Percentiles rank a stretch among this genome's conserved stretches.
Evolutionary conservation across 53 echinoderm and acorn worm genomes (phyloP).

Genomic region (Apostichopus leukothele): DNA sequence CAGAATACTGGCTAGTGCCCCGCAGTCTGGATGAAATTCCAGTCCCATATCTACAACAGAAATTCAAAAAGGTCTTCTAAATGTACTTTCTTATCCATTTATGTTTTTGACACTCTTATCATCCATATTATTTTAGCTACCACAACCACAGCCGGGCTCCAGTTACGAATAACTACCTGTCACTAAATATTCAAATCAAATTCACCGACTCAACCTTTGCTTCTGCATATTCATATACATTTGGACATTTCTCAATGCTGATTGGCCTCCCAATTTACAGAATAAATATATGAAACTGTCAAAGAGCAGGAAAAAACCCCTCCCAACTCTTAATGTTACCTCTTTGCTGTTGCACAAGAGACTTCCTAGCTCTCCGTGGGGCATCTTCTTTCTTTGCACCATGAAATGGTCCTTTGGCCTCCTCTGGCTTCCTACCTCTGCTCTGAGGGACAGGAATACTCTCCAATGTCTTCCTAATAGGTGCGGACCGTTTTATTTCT

Average conservation of each 20-base stretch:
- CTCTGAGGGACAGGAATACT: conserved; percentile 57
- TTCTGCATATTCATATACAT: too few relatives aligned
- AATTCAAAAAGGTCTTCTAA: background rate
- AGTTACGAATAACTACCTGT: too few relatives aligned
- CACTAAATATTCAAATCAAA: too few relatives aligned
- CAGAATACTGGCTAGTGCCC: conserved; percentile 82
- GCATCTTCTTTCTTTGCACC: background rate
- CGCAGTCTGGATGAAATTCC: conserved; percentile 68
- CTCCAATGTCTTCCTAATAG: conserved; percentile 64
- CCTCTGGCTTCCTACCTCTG: conserved; percentile 51
- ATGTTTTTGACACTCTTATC: too few relatives aligned
- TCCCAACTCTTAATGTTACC: background rate
- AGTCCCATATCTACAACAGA: conserved; percentile 62
- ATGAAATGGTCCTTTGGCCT: background rate
- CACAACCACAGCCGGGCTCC: too few relatives aligned
- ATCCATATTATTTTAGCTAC: too few relatives aligned
- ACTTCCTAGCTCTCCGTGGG: background rate
- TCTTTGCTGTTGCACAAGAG: conserved; percentile 38
- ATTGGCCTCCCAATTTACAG: too few relatives aligned
- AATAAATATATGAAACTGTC: too few relatives aligned
- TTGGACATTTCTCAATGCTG: too few relatives aligned
- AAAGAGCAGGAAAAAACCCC: too few relatives aligned
- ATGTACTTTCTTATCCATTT: too few relatives aligned
- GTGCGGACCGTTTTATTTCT: background rate
- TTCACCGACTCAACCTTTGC: too few relatives aligned